phyloP scores from a whole-genome alignment of 2,888 invertebrate genomes.

The Trissoscelio sp. region DNA sequence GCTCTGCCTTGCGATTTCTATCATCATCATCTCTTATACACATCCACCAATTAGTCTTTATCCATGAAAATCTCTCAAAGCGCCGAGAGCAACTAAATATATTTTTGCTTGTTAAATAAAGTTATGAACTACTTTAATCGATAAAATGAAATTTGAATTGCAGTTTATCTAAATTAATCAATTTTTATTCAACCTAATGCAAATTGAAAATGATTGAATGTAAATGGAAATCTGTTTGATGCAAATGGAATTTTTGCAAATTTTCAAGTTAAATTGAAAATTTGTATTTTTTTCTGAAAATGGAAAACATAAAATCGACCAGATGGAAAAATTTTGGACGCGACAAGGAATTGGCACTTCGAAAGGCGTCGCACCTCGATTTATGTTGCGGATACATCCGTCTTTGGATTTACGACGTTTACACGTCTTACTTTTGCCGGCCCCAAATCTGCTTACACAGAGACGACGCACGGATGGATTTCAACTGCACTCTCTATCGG shows the following conservation, averaged over 20 bases:
- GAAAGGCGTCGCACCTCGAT: slow-evolving; percentile 26
- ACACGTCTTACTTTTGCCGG: slow-evolving; percentile 45
- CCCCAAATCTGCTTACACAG: slow-evolving; percentile 46
- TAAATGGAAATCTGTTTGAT: no score
- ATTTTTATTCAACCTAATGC: no score
- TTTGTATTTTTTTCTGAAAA: no score
- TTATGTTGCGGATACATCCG: slow-evolving; percentile 45
- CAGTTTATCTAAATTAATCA: no score
- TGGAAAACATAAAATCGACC: not conserved
- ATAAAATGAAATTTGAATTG: not conserved
- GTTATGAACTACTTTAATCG: not conserved
- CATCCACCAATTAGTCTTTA: not conserved
- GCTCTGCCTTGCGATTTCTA: not conserved
- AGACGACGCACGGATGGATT: slow-evolving; percentile 36
- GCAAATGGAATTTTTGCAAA: no score
- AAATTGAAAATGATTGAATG: no score
- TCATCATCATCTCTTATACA: slow-evolving; percentile 9
- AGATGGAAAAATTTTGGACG: not conserved
- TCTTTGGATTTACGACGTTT: slow-evolving; percentile 52
- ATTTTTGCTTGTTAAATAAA: not conserved
- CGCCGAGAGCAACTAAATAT: not conserved
- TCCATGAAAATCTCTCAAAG: not conserved
- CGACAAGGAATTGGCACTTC: slow-evolving; percentile 37
- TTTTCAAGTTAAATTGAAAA: no score
- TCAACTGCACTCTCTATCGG: slow-evolving; percentile 31